These are phyloP conservation scores for Callionymus lyra DNA, from an alignment of 2,113 vertebrate genomes.

Conservation along the genomic window DNA sequence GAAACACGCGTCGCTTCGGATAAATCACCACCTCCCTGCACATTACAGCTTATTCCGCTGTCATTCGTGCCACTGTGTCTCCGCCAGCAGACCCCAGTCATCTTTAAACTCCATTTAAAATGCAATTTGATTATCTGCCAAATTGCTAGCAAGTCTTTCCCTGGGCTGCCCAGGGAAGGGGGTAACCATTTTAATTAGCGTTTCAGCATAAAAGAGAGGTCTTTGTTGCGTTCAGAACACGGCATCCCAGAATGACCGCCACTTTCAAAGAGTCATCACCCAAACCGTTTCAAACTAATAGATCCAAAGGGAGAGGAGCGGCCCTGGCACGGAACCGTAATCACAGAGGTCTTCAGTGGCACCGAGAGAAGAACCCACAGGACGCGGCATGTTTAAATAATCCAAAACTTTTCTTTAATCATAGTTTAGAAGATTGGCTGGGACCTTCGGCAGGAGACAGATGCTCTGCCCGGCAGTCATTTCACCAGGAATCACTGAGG, in stretches of 20 bases:
- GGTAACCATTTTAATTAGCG: conserved; percentile 70
- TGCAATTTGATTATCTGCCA: conserved; percentile 80
- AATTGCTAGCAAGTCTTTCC: conserved; percentile 73
- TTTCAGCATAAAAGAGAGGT: conserved; percentile 72
- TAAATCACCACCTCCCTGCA: conserved; percentile 50
- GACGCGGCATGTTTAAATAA: conserved; percentile 69
- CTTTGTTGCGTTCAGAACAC: conserved; percentile 68
- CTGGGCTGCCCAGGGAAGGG: conserved; percentile 61
- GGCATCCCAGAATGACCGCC: conserved; percentile 71
- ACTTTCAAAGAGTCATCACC: conserved; percentile 66
- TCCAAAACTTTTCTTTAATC: conserved; percentile 78
- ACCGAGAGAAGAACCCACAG: conserved; percentile 46
- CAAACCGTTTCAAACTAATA: conserved; percentile 66
- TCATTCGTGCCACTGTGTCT: conserved; percentile 66
- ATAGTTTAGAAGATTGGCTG: conserved; percentile 73
- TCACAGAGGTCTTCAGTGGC: conserved; percentile 53
- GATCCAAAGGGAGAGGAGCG: conserved; percentile 57
- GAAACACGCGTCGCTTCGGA: conserved; percentile 53
- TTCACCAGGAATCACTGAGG: conserved; percentile 65
- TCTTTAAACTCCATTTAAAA: conserved; percentile 79
- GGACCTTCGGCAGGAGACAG: conserved; percentile 64
- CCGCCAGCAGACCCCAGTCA: conserved; percentile 64
- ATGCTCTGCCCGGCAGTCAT: conserved; percentile 63
- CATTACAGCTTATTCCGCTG: conserved; percentile 55
- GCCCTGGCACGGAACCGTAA: conserved; percentile 34